phyloP scores from a whole-genome alignment of 2,888 invertebrate genomes.

The Conomelus anceps region DNA sequence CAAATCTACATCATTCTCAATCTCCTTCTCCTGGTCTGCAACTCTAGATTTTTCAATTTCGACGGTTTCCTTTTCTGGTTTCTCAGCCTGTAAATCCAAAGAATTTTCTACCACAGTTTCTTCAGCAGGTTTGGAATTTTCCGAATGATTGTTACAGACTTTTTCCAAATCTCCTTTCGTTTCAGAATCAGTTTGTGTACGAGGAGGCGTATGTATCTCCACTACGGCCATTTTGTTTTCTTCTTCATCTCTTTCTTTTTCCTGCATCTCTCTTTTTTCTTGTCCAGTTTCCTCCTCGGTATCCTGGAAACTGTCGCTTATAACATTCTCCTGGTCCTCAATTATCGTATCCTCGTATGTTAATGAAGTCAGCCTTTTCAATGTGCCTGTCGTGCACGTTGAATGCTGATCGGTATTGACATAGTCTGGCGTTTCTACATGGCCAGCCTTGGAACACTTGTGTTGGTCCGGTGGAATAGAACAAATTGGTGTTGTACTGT shows the following conservation, averaged over 20 bases:
- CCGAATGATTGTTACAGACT: neutral
- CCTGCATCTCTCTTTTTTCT: neutral
- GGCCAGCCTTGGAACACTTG: neutral
- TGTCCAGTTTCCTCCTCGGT: neutral
- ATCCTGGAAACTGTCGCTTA: neutral
- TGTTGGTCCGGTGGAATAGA: neutral
- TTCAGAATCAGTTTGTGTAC: neutral
- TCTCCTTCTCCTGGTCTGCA: neutral
- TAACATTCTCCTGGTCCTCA: conserved; percentile 16
- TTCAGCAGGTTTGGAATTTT: neutral
- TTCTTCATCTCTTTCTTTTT: neutral
- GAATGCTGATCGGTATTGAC: neutral
- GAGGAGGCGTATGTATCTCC: conserved; percentile 3
- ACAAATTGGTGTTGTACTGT: neutral
- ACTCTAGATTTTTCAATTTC: neutral
- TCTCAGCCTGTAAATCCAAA: neutral
- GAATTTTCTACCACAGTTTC: neutral
- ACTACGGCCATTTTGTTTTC: conserved; percentile 1
- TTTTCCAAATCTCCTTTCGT: neutral
- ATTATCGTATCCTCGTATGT: conserved; percentile 20
- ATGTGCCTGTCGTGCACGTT: neutral
- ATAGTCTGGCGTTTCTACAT: neutral
- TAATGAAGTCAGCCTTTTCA: conserved; percentile 18
- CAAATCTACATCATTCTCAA: neutral
- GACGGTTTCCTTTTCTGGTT: neutral